Conservation (phyloP, 2,113 vertebrate genomes). For the Gobius niger region DNA sequence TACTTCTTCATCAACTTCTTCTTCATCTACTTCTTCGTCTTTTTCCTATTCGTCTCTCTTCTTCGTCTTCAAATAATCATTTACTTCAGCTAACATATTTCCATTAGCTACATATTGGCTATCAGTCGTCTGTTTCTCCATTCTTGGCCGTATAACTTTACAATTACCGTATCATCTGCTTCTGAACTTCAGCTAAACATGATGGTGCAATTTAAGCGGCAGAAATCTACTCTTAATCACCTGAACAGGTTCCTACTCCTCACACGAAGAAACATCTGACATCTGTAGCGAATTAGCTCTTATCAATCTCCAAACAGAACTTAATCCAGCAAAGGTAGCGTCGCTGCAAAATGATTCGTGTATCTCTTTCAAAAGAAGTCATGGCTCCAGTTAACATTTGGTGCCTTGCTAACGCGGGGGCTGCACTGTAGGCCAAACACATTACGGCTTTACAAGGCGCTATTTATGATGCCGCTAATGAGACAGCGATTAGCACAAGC, state of each 20-base stretch:
- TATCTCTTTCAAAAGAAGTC: background rate
- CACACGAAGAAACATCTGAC: background rate
- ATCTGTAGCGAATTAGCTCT: background rate
- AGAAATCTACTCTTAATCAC: background rate
- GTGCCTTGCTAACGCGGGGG: background rate
- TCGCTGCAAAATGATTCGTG: background rate
- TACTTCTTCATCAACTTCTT: no score
- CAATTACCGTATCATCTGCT: no score
- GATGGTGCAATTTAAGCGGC: background rate
- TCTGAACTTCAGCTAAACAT: no score
- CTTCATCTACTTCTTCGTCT: no score
- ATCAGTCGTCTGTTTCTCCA: no score
- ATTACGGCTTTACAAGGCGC: slow-evolving; percentile 11
- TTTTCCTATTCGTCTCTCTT: accelerated
- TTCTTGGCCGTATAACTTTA: no score
- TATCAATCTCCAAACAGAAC: background rate
- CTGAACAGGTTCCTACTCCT: background rate
- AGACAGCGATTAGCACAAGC: background rate
- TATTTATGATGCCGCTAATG: slow-evolving; percentile 22
- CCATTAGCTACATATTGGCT: no score
- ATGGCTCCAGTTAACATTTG: background rate
- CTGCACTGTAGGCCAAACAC: slow-evolving; percentile 5
- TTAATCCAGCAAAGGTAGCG: background rate
- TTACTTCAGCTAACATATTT: no score
- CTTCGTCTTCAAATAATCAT: no score